phyloP scores from a whole-genome alignment of 2,888 invertebrate species.

The Bibio marci region DNA sequence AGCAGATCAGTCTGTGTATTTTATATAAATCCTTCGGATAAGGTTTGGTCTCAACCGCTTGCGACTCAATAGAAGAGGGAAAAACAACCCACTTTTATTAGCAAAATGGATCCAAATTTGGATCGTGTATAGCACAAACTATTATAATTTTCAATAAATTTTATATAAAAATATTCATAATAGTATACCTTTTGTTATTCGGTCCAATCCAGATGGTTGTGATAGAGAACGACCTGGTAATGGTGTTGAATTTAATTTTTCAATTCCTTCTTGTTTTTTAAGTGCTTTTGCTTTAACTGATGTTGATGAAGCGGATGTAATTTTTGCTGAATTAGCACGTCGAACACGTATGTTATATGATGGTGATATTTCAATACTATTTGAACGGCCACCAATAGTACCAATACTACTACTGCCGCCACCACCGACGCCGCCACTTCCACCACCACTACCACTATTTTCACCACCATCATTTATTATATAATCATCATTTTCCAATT shows the following conservation, averaged over 20 bases:
- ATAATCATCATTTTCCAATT: slow-evolving; percentile 30
- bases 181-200: slow-evolving; percentile 11
- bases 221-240: slow-evolving; percentile 39
- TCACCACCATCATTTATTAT: slow-evolving; percentile 1
- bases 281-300: slow-evolving; percentile 17
- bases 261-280: slow-evolving; percentile 18
- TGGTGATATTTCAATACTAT: slow-evolving; percentile 12
- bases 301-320: slow-evolving; percentile 11
- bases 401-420: no score
- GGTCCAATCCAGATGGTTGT: slow-evolving; percentile 36
- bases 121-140: no score
- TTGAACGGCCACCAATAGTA: slow-evolving; percentile 2
- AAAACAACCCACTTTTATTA: no score
- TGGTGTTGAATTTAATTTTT: slow-evolving; percentile 18
- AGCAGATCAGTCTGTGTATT: no score
- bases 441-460: no score
- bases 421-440: no score
- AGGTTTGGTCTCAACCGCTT: no score
- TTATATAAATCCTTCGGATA: no score
- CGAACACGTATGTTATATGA: slow-evolving; percentile 15
- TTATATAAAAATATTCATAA: no score
- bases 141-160: no score
- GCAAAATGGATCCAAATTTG: no score
- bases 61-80: no score
- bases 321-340: slow-evolving; percentile 26